phyloP scores from a whole-genome alignment of 2,888 invertebrate species.

The Agrilus mali region DNA sequence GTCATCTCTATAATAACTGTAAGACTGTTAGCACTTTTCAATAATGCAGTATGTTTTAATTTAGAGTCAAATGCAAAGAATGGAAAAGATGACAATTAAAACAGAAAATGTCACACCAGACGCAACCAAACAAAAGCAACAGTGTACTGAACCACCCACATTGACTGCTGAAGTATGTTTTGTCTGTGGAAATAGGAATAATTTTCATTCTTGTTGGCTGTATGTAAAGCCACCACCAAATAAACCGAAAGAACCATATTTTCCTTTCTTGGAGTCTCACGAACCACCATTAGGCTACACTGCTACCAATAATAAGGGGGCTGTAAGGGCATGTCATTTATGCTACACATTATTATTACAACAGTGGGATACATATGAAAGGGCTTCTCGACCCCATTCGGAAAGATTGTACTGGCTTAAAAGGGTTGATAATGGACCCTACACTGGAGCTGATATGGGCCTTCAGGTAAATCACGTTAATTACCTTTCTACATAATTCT shows the following conservation, averaged over 20 bases:
- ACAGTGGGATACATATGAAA: conserved; percentile 87
- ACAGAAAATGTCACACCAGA: conserved; percentile 32
- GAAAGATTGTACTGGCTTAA: conserved; percentile 90
- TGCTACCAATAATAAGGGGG: conserved; percentile 22
- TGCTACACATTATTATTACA: conserved; percentile 77
- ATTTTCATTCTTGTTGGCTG: conserved; percentile 46
- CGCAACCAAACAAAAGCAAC: conserved; percentile 12
- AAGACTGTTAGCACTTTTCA: too few relatives aligned
- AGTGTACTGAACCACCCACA: conserved; percentile 6
- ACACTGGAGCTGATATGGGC: conserved; percentile 78
- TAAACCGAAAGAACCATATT: conserved; percentile 67
- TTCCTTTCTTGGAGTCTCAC: conserved; percentile 84
- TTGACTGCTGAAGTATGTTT: conserved; percentile 40
- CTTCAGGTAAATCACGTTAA: conserved; percentile 30
- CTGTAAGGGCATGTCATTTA: conserved; percentile 67
- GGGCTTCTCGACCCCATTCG: conserved; percentile 65
- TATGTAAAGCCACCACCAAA: conserved; percentile 55
- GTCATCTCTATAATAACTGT: too few relatives aligned
- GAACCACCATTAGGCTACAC: conserved; percentile 72
- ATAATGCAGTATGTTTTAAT: neutral
- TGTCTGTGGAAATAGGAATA: conserved; percentile 62
- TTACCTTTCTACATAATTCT: too few relatives aligned
- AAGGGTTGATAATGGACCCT: conserved; percentile 79
- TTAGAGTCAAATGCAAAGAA: conserved; percentile 29
- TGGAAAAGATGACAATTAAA: conserved; percentile 40